Evolutionary conservation across 2,797 vertebrate genomes (phyloP), one percentile per base, ranked within the genome.

Genomic region (Coracias cyanogaster): DNA sequence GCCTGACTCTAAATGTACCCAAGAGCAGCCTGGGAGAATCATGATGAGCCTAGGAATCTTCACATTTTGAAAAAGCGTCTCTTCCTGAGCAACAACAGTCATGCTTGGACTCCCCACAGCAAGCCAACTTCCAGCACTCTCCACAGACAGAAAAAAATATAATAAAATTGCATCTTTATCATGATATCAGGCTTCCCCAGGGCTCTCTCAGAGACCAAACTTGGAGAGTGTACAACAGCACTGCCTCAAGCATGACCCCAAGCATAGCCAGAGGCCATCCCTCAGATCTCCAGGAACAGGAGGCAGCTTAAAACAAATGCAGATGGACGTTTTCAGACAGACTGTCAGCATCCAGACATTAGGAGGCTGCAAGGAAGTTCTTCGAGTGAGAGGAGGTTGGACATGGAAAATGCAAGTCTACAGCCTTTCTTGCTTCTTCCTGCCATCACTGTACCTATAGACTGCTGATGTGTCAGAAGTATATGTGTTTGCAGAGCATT

Each of bases 161-260:
- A 24, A 45, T 13, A 39, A 6, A 46, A 49, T 16, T 25, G 4
- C 16, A 26, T 69, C 76, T 86, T 86, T 69, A 58, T 46, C 37
- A 33, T 31, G n/a, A 7, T 48, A 61, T 55, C 29, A 49, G 43
- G 19, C 35, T 51, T 82, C n/a, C 81, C 39, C 45, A 58, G 73
- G 65, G 80, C 72, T 91, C 54, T 96, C 82, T 58, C 82, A 51
- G 51, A 69, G 51, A 94, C 80, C 86, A 89, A 35, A 21, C 62
- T 33, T 65, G 21, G 21, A 78, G 81, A 61, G 54, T 86, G 82
- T 94, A 84, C 35, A 70, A 95, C 92, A 95, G 51, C 1, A 1
- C n/a, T 76, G 88, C 94, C 80, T 94, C 73, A 29, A 90, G 90
- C 83, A 15, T 5, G 51, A 92, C 88, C 86, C 77, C 43, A 52